Percentiles rank a stretch among this genome's conserved stretches.
phyloP scores from a whole-genome alignment of 2,888 invertebrate genomes.

The Busseola fusca region DNA sequence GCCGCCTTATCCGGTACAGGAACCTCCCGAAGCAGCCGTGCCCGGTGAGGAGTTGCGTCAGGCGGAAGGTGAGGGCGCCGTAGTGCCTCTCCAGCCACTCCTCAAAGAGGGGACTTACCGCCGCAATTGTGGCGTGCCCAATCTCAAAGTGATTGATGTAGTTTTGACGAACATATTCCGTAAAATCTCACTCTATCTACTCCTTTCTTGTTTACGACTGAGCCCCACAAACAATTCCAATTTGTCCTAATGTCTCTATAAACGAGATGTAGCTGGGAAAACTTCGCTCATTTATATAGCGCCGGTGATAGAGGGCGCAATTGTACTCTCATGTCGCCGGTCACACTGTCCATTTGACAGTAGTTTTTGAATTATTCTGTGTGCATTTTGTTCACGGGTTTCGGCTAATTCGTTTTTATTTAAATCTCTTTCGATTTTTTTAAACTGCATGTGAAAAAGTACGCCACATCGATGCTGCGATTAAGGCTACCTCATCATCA shows the following conservation, averaged over 20 bases:
- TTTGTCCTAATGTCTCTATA: conserved; percentile 63
- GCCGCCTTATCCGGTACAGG: too few species aligned
- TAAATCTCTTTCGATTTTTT: not conserved
- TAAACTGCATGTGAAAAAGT: too few species aligned
- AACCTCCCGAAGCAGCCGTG: too few species aligned
- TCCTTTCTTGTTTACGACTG: conserved; percentile 5
- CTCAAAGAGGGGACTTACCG: too few species aligned
- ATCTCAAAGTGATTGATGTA: not conserved
- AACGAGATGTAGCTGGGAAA: conserved; percentile 55
- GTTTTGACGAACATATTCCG: not conserved
- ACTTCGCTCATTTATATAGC: conserved; percentile 60
- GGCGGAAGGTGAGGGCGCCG: too few species aligned
- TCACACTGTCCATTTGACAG: conserved; percentile 41
- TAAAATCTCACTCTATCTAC: conserved; percentile 7
- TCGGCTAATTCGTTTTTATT: conserved; percentile 13
- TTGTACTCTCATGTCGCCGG: conserved; percentile 34
- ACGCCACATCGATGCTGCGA: too few species aligned
- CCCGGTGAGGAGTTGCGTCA: too few species aligned
- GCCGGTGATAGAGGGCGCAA: conserved; percentile 53
- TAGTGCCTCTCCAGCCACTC: too few species aligned
- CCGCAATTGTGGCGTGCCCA: too few species aligned
- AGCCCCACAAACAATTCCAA: conserved; percentile 62
- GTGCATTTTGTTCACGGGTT: conserved; percentile 32
- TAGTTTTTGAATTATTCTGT: conserved; percentile 40
- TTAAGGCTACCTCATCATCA: not conserved